Evolutionary conservation across 1,140 invertebrate species (phyloP).

Genomic region (fruit fly (Drosophila melanogaster)): DNA sequence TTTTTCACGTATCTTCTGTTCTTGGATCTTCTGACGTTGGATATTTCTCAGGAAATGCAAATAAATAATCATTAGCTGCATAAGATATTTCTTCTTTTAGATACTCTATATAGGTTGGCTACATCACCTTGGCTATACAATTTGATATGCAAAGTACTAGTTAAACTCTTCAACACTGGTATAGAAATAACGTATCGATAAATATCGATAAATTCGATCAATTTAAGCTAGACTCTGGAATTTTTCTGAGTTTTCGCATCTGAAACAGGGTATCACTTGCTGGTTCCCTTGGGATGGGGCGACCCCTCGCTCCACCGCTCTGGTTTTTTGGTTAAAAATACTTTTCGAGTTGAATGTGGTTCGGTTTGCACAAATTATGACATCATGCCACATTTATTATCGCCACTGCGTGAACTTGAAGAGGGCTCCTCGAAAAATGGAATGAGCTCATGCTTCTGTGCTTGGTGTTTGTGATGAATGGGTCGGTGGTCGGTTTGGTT

Average conservation of each 20-base stretch:
- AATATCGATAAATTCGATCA: background rate
- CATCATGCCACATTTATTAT: slow-evolving; percentile 76
- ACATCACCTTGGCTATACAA: no score
- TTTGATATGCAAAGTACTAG: background rate
- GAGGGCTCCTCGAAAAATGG: slow-evolving; percentile 37
- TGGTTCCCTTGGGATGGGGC: background rate
- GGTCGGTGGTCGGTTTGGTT: slow-evolving; percentile 4
- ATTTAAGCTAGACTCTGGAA: background rate
- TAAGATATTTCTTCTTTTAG: background rate
- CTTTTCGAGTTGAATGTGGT: background rate
- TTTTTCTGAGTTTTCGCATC: no score
- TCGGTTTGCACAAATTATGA: slow-evolving; percentile 66
- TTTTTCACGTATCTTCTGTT: background rate
- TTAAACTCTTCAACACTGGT: no score
- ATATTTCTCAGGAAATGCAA: slow-evolving; percentile 15
- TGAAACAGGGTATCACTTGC: background rate
- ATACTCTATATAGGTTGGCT: no score
- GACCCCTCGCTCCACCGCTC: background rate
- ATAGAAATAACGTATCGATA: no score
- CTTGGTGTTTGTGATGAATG: slow-evolving; percentile 13
- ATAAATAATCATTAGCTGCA: slow-evolving; percentile 16
- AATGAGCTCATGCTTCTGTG: slow-evolving; percentile 24
- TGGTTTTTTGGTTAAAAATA: background rate
- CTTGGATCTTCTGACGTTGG: background rate
- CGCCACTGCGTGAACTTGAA: slow-evolving; percentile 68